Percentiles rank a stretch among this genome's conserved stretches.
phyloP scores from a whole-genome alignment of 2,113 vertebrate genomes.

The Oreocharis arfaki region DNA sequence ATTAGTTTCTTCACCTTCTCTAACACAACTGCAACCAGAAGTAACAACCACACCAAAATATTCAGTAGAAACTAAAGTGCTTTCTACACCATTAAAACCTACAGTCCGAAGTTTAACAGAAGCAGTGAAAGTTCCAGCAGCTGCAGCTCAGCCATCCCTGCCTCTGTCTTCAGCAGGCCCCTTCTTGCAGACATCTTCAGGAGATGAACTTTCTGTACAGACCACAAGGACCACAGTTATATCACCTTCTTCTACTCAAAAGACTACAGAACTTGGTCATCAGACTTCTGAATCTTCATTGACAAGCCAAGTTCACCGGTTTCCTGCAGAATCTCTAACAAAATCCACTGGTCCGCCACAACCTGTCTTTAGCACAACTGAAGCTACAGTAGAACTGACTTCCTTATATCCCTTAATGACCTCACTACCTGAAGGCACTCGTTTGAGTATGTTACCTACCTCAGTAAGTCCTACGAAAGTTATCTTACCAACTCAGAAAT shows the following conservation, averaged over 20 bases:
- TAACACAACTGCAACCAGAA: neutral
- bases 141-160: neutral
- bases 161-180: neutral
- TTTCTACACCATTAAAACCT: neutral
- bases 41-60: neutral
- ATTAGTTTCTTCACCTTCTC: neutral
- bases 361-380: neutral
- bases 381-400: neutral
- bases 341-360: neutral
- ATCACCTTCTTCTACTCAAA: slow-evolving; percentile 24
- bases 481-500: neutral
- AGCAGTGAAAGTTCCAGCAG: neutral
- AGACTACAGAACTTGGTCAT: neutral
- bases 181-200: slow-evolving; percentile 10
- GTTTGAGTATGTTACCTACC: neutral
- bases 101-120: neutral
- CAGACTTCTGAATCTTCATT: slow-evolving; percentile 25
- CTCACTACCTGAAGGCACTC: neutral
- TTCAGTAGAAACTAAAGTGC: neutral
- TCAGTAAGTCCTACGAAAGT: neutral
- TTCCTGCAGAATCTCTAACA: neutral
- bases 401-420: neutral
- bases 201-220: neutral
- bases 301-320: slow-evolving; percentile 15
- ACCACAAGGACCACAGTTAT: neutral